Percentiles rank a stretch among this genome's conserved stretches.
Conservation (phyloP, 2,113 vertebrate genomes). For the Emydocephalus ijimae region DNA sequence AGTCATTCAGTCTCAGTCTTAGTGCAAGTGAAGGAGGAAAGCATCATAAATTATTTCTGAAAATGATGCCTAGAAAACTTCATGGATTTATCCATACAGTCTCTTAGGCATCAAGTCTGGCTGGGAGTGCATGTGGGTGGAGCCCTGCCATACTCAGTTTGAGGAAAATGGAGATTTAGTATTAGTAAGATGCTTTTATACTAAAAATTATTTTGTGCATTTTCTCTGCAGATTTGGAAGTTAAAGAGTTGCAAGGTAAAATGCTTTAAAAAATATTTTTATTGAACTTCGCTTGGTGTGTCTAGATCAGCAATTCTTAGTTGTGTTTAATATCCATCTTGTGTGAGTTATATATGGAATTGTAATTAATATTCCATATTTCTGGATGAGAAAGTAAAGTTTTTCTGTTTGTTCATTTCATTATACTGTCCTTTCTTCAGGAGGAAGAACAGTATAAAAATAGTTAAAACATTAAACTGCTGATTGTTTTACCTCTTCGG, state of each 20-base stretch:
- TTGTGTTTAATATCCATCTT: neutral
- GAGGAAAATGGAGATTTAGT: neutral
- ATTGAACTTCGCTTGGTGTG: neutral
- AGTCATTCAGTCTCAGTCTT: neutral
- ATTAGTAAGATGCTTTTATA: neutral
- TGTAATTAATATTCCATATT: neutral
- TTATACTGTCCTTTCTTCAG: neutral
- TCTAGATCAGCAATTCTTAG: neutral
- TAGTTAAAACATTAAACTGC: neutral
- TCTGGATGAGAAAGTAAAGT: neutral
- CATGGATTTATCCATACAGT: neutral
- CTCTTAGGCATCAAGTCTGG: neutral
- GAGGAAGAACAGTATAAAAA: neutral
- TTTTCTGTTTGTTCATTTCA: neutral
- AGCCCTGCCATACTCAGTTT: neutral
- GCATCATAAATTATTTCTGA: neutral
- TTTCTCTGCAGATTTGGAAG: slow-evolving; percentile 48
- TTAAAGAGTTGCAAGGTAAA: slow-evolving; percentile 62
- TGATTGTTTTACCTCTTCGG: neutral
- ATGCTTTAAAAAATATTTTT: neutral
- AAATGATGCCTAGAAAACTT: neutral
- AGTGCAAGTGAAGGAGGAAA: neutral
- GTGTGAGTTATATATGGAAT: neutral
- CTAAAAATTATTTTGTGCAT: slow-evolving; percentile 20
- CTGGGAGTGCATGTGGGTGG: neutral